phyloP scores from a whole-genome alignment of 2,888 invertebrate genomes.

The Lysandra bellargus region DNA sequence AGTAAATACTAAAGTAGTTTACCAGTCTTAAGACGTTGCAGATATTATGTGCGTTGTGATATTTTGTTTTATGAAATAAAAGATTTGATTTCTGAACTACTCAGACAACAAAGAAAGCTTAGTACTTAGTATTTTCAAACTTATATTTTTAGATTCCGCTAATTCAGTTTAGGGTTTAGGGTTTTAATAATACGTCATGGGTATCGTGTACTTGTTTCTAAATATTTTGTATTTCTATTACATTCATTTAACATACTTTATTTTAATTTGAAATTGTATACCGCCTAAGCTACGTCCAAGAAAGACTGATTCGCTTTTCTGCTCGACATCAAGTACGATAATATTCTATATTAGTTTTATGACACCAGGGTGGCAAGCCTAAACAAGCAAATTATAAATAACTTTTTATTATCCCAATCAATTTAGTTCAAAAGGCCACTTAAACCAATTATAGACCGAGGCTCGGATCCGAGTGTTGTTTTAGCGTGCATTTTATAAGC shows the following conservation, averaged over 20 bases:
- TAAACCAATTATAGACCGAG: constrained; percentile 14
- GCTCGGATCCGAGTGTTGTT: constrained; percentile 31
- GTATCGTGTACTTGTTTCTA: not conserved
- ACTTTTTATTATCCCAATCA: not conserved
- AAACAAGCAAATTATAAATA: not conserved
- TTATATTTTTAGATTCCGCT: not conserved
- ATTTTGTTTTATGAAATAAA: not conserved
- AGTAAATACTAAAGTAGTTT: no score
- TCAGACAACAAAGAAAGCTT: not conserved
- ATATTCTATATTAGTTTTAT: not conserved
- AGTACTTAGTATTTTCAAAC: not conserved
- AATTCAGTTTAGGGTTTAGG: not conserved
- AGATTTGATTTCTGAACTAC: not conserved
- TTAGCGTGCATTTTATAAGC: constrained; percentile 45
- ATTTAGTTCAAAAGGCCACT: constrained; percentile 11
- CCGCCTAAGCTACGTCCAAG: not conserved
- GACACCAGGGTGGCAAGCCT: not conserved
- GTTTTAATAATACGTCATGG: no score
- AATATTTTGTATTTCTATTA: not conserved
- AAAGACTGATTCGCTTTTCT: not conserved
- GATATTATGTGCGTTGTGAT: no score
- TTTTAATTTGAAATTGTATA: not conserved
- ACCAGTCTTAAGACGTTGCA: no score
- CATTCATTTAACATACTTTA: not conserved
- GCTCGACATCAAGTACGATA: not conserved